These are phyloP conservation scores for Bathynomus jamesi DNA, from an alignment of 1,140 invertebrate species.

Conservation along the genomic window DNA sequence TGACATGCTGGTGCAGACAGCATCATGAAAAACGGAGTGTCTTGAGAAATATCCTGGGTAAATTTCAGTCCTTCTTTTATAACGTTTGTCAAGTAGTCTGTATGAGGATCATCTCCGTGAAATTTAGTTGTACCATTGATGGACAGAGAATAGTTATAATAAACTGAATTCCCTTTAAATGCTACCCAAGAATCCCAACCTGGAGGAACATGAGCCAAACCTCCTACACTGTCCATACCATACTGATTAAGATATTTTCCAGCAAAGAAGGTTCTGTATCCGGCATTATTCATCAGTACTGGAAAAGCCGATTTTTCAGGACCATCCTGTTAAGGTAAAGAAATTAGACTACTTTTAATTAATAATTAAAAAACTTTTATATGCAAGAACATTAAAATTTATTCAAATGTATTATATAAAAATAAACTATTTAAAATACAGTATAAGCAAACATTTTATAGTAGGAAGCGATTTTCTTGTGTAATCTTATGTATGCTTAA, in stretches of 20 bases:
- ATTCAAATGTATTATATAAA: too few species aligned
- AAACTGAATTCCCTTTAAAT: conserved; percentile 70
- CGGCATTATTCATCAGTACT: conserved; percentile 52
- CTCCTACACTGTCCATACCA: conserved; percentile 47
- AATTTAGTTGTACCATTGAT: conserved; percentile 60
- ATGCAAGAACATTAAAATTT: background rate
- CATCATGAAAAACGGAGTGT: conserved; percentile 66
- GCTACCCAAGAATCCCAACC: conserved; percentile 75
- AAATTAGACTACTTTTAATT: background rate
- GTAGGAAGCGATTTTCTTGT: too few species aligned
- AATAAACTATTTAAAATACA: too few species aligned
- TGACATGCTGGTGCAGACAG: conserved; percentile 74
- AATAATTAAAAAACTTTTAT: background rate
- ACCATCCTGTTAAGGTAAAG: conserved; percentile 24
- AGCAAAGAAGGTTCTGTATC: conserved; percentile 70
- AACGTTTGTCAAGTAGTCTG: conserved; percentile 73
- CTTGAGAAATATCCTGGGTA: conserved; percentile 40
- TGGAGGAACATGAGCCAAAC: conserved; percentile 59
- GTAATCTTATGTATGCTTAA: too few species aligned
- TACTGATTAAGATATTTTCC: conserved; percentile 82
- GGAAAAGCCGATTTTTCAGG: conserved; percentile 60
- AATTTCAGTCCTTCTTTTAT: conserved; percentile 61
- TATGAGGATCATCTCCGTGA: conserved; percentile 49
- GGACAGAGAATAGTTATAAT: conserved; percentile 76
- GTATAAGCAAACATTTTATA: too few species aligned